phyloP scores from a whole-genome alignment of 2,113 vertebrate species.

The Larimichthys crocea region DNA sequence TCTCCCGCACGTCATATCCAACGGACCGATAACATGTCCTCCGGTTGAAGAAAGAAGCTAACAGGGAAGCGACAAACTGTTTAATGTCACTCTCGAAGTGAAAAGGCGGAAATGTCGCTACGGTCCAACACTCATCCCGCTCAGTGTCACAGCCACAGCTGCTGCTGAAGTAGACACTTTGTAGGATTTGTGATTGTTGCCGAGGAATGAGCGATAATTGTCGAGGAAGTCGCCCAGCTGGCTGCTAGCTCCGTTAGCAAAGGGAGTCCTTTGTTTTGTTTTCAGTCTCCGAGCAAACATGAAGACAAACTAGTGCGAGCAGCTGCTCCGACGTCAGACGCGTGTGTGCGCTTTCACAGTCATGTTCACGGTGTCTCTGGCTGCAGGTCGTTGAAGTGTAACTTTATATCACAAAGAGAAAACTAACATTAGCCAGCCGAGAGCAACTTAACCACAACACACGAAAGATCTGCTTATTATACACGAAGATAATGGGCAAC shows the following conservation, averaged over 20 bases:
- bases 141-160: neutral
- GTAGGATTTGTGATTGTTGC: conserved; percentile 1
- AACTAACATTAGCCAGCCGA: conserved; percentile 48
- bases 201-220: conserved; percentile 57
- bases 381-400: neutral
- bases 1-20: conserved; percentile 67
- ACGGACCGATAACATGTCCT: conserved; percentile 69
- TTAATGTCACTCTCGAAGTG: conserved; percentile 57
- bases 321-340: neutral
- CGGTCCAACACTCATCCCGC: neutral
- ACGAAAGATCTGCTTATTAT: conserved; percentile 25
- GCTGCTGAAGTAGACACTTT: conserved; percentile 30
- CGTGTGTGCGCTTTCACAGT: neutral
- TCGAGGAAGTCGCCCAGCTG: conserved; percentile 65
- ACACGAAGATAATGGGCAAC: conserved; percentile 89
- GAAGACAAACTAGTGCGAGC: conserved; percentile 31
- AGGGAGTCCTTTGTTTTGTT: conserved; percentile 77
- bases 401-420: conserved; percentile 4
- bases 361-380: conserved; percentile 22
- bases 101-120: conserved; percentile 43
- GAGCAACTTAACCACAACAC: conserved; percentile 52
- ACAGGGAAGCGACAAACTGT: conserved; percentile 57
- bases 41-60: conserved; percentile 65
- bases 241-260: conserved; percentile 63
- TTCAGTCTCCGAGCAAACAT: conserved; percentile 48